Percentiles rank a stretch among this genome's conserved stretches.
Conservation (phyloP, 2,888 invertebrate genomes). For the Petrophora chlorosata region DNA sequence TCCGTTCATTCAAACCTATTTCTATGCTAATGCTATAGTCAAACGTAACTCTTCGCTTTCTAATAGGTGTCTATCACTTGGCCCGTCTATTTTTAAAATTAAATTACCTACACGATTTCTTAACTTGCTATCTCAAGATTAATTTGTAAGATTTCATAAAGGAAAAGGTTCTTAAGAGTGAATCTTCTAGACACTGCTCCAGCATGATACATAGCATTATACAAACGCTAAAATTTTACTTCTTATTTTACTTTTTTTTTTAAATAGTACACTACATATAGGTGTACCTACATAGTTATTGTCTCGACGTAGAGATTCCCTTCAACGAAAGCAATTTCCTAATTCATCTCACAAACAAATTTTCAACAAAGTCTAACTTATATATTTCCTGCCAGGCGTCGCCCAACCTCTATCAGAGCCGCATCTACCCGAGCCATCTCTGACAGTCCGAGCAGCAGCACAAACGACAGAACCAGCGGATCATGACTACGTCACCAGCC, state of each 20-base stretch:
- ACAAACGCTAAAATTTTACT: too few relatives aligned
- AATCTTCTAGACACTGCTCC: too few relatives aligned
- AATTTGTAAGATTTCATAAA: too few relatives aligned
- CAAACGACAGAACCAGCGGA: conserved; percentile 82
- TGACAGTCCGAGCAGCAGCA: conserved; percentile 82
- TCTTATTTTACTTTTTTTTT: too few relatives aligned
- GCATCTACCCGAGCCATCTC: conserved; percentile 84
- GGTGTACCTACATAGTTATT: too few relatives aligned
- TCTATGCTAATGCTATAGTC: conserved; percentile 22
- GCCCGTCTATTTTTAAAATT: neutral
- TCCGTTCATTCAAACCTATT: conserved; percentile 2
- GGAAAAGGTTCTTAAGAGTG: too few relatives aligned
- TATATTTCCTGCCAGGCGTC: conserved; percentile 51
- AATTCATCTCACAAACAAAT: too few relatives aligned
- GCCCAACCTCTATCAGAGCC: conserved; percentile 78
- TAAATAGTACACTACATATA: too few relatives aligned
- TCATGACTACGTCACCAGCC: conserved; percentile 90
- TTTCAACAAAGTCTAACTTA: neutral
- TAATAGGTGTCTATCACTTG: conserved; percentile 9
- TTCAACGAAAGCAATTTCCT: too few relatives aligned
- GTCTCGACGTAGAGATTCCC: too few relatives aligned
- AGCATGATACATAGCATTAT: too few relatives aligned
- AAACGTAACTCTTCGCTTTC: conserved; percentile 19
- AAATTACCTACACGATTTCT: neutral
- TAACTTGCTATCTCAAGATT: too few relatives aligned